A percentile compares a stretch with the other conserved stretches of the same genome.
Conservation (phyloP, 2,113 vertebrate species). For the Podilymbus podiceps region DNA sequence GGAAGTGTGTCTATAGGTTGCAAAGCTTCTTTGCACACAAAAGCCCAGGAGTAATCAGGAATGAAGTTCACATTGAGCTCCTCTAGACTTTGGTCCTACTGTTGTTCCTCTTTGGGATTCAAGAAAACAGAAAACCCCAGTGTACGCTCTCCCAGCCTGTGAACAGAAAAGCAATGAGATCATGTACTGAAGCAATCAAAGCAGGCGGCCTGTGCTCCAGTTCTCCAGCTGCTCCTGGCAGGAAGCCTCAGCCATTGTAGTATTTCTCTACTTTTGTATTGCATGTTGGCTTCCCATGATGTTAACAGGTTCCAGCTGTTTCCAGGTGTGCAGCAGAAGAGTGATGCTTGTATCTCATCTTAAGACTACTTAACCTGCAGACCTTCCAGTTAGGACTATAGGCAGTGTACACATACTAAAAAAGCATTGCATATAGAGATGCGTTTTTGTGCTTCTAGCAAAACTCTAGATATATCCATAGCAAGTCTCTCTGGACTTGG, state of each 20-base stretch:
- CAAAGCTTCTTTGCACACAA: neutral
- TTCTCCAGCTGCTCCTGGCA: neutral
- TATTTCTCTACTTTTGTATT: neutral
- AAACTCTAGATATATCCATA: neutral
- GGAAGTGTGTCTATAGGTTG: rapidly evolving
- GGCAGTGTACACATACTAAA: neutral
- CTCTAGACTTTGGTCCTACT: neutral
- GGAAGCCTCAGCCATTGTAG: neutral
- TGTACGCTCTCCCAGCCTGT: neutral
- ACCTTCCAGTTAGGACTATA: neutral
- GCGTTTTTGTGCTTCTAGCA: neutral
- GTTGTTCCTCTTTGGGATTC: neutral
- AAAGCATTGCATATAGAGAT: neutral
- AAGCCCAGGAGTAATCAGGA: neutral
- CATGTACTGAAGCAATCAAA: rapidly evolving
- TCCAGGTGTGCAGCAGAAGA: neutral
- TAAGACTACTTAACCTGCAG: neutral
- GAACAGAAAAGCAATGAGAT: neutral
- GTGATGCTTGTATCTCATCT: neutral
- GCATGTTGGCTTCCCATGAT: neutral
- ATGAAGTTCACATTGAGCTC: neutral
- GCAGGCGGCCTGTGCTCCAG: neutral
- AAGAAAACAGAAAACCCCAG: rapidly evolving
- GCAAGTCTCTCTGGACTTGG: rapidly evolving
- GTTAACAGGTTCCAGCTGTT: neutral